Conservation (phyloP, 2,888 invertebrate species). For the Stenolophus ochropezus region DNA sequence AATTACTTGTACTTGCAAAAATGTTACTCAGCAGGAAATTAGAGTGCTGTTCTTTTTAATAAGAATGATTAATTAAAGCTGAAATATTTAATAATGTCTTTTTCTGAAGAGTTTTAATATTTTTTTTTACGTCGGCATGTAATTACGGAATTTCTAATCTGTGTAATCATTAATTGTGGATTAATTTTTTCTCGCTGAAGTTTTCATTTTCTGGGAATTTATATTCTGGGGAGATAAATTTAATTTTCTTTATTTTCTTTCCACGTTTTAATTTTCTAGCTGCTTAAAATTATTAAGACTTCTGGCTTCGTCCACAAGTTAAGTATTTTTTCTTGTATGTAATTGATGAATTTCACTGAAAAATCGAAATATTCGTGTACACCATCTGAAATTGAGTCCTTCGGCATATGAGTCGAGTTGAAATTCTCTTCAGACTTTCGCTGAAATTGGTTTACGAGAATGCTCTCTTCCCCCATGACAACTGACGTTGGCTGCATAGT, state of each 20-base stretch:
- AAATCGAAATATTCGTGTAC: not conserved
- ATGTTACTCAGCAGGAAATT: not conserved
- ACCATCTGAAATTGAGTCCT: not conserved
- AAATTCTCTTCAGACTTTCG: not conserved
- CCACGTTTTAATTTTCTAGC: not conserved
- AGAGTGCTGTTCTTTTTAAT: conserved; percentile 4
- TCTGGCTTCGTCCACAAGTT: no score
- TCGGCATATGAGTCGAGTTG: not conserved
- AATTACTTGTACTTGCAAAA: not conserved
- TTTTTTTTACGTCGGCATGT: not conserved
- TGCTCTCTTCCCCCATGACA: conserved; percentile 5
- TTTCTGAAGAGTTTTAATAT: not conserved
- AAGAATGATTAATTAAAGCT: conserved; percentile 17
- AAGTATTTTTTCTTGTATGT: no score
- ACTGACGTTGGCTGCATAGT: conserved; percentile 46
- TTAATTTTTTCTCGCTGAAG: not conserved
- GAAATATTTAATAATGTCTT: conserved; percentile 7
- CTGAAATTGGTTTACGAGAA: conserved; percentile 49
- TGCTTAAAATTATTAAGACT: no score
- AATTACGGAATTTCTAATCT: conserved; percentile 21
- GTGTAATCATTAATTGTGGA: conserved; percentile 5
- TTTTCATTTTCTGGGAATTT: not conserved
- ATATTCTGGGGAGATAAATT: not conserved
- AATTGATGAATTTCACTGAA: not conserved
- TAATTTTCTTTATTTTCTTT: not conserved